Evolutionary conservation across 2,113 vertebrate genomes (phyloP), one percentile per base, ranked within the genome.

Genomic region (Lepus timidus): DNA sequence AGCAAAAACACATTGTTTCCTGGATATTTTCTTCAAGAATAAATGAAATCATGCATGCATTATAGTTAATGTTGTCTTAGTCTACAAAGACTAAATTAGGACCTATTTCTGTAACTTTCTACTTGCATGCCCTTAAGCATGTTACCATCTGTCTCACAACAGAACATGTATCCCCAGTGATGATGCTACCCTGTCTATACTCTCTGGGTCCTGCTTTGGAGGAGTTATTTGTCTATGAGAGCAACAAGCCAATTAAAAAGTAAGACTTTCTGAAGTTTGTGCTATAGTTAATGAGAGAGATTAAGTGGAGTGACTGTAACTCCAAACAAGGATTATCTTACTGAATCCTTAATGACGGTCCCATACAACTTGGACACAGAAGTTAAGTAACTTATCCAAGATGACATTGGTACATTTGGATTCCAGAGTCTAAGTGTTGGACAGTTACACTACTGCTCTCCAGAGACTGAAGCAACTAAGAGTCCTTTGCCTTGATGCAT

Each of bases 181-280:
- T 14, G 13, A 20, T 17, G 4, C 10, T 0, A 13, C n/a, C 23
- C 4, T 33, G 55, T 4, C 14, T 2, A 3, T 39, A 1, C 4
- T 39, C 70, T 76, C 6, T 10, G 62, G 29, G 31, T 49, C 51
- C 36, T 85, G 36, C 31, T 58, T 6, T 20, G 39, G 4, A 36
- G 8, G 20, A 31, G 19, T n/a, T 12, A 31, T 31, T 10, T 65
- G 13, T 27, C 19, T 29, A 1, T 1, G 55, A 16, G 58, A 36
- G 27, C 51, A 62, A n/a, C 36, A 6, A 6, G 0, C 29, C 49
- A 22, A 22, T 1, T 23, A 20, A 25, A 23, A 58, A 16, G 6
- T 9, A 49, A 31, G 74, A 19, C 20, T 44, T 20, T 36, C 10
- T 25, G 39, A 4, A 88, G 6, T 19, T 20, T 12, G 1, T 13